Conservation (phyloP, 2,113 vertebrate genomes). For the Guaruba guarouba region DNA sequence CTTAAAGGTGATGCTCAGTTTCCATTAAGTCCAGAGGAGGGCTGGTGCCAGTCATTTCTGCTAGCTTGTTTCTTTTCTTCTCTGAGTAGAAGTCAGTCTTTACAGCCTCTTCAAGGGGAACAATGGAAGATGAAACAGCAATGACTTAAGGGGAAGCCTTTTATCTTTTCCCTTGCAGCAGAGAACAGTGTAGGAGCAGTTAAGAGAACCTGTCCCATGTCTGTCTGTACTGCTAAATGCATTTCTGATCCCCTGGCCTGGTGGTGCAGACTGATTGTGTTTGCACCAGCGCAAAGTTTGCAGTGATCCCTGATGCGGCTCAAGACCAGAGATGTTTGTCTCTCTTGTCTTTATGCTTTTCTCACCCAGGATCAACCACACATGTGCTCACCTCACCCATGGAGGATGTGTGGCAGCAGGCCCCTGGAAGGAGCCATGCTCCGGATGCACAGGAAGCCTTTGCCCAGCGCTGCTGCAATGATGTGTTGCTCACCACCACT, state of each 20-base stretch:
- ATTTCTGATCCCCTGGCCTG: neutral
- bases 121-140: neutral
- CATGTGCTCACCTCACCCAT: neutral
- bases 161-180: neutral
- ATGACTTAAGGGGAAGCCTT: neutral
- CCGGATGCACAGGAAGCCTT: neutral
- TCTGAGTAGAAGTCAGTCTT: neutral
- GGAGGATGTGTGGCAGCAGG: neutral
- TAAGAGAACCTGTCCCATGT: neutral
- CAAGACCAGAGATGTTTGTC: neutral
- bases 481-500: neutral
- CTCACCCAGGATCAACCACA: neutral
- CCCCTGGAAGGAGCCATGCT: neutral
- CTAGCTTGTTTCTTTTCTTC: neutral
- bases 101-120: neutral
- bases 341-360: neutral
- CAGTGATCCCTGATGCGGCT: neutral
- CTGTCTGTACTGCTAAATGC: neutral
- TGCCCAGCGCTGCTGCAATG: neutral
- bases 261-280: neutral
- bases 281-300: neutral
- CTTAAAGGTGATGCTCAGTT: neutral
- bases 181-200: neutral
- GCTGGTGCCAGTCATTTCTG: neutral
- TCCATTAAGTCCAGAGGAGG: neutral